Conservation (phyloP, 2,888 invertebrate genomes). For the Pollenia amentaria region DNA sequence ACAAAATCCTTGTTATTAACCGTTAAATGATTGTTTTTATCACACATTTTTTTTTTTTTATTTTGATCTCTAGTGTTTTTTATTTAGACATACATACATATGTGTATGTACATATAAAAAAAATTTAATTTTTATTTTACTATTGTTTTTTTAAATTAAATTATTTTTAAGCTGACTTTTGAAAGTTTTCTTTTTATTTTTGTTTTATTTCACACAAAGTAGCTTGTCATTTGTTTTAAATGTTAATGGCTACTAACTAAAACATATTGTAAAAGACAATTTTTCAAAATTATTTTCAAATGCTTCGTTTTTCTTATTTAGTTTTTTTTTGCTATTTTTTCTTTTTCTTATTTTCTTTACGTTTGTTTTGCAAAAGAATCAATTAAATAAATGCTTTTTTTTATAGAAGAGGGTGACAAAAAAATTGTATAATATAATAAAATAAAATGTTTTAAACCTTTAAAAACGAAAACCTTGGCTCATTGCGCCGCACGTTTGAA, state of each 20-base stretch:
- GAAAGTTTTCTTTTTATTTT: slow-evolving; percentile 1
- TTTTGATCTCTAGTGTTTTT: slow-evolving; percentile 16
- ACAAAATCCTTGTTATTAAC: slow-evolving; percentile 74
- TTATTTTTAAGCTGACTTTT: slow-evolving; percentile 15
- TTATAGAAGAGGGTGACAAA: slow-evolving; percentile 29
- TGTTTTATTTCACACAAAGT: slow-evolving; percentile 30
- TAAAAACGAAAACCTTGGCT: slow-evolving; percentile 54
- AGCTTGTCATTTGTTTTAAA: slow-evolving; percentile 66
- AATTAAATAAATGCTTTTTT: slow-evolving; percentile 34
- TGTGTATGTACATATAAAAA: too few relatives aligned
- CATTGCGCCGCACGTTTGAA: slow-evolving; percentile 23
- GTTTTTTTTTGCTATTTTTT: slow-evolving; percentile 19
- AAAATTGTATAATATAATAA: slow-evolving; percentile 52
- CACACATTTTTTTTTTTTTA: slow-evolving; percentile 39
- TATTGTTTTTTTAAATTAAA: slow-evolving; percentile 16
- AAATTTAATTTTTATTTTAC: background rate
- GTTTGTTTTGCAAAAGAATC: slow-evolving; percentile 48
- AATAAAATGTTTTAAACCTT: background rate
- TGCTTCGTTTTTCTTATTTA: slow-evolving; percentile 18
- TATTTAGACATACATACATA: background rate
- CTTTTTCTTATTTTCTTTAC: slow-evolving; percentile 25
- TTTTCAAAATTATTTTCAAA: slow-evolving; percentile 48
- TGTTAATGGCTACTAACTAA: slow-evolving; percentile 57
- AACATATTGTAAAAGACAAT: slow-evolving; percentile 40
- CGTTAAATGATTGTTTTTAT: slow-evolving; percentile 66